Conservation (phyloP, 2,888 invertebrate genomes). For the Syrphus vitripennis region DNA sequence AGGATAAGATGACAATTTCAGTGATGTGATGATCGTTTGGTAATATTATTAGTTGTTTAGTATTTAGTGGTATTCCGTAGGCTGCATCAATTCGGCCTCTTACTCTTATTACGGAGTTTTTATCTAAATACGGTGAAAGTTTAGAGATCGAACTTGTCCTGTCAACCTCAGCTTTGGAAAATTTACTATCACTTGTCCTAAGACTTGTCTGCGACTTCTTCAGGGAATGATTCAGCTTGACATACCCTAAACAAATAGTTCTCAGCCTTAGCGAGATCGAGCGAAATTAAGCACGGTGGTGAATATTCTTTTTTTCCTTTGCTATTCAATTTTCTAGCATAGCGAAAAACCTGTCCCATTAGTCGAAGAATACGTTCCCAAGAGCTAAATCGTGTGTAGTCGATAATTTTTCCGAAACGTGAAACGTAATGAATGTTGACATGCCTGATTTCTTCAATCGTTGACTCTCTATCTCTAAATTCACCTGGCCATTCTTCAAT, state of each 20-base stretch:
- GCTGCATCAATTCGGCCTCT: not conserved
- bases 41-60: not conserved
- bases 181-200: not conserved
- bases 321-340: not conserved
- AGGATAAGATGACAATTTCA: not conserved
- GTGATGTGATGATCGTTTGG: conserved; percentile 1
- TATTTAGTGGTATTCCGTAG: not conserved
- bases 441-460: not conserved
- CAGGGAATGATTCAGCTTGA: not conserved
- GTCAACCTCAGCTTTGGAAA: not conserved
- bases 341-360: not conserved
- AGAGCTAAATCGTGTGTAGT: not conserved
- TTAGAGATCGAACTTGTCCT: not conserved
- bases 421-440: not conserved
- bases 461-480: not conserved
- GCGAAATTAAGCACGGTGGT: not conserved
- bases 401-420: not conserved
- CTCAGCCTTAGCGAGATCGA: not conserved
- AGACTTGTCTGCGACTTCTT: not conserved
- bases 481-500: not conserved
- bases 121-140: not conserved
- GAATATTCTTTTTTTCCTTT: not conserved
- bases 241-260: not conserved
- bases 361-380: not conserved
- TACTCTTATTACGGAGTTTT: not conserved